Base-by-base conservation (phyloP, 2,888 invertebrate genomes). In the Leucophenga maculata region DNA sequence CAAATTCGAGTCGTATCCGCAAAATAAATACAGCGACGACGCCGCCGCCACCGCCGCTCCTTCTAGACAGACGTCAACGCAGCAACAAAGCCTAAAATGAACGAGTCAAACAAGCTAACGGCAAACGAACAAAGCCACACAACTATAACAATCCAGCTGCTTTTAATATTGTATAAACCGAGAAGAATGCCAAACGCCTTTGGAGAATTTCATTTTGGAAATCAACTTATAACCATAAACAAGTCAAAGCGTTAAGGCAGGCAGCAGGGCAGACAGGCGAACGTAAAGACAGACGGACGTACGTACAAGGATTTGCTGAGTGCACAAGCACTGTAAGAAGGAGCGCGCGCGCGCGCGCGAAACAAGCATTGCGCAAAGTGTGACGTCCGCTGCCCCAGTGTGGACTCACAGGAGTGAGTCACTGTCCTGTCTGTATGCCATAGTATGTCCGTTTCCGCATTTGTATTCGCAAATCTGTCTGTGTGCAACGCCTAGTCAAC, bases 181-280 rank as follows among this genome's bases (percentile, higher is more conserved):
- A 44, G 32, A 32, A 16, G 71, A 79, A 74, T 71, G 69, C 62
- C 46, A 64, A 64, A 46, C 62, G 74, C 70, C 71, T 72, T 77
- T 75, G 69, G 74, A 72, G 76, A 80, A 82, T 80, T 82, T 75
- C 71, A 76, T 79, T 80, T 80, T 68, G 74, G 73, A 79, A 75
- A 80, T 79, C 80, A 82, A 82, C 79, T 79, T 82, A 79, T 77
- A 80, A 75, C 77, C 82, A 79, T 82, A 82, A 80, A 82, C 79
- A 80, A 80, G 75, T 73, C 79, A 72, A 70, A 71, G 62, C 32
- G 59, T 18, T 31, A 44, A n/a, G 44, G 20, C n/a, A 20, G 22
- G 46, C 62, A 14, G 57, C 14, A 18, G 1, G 44, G 14, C n/a
- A 44, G 31, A 20, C 48, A 48, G 26, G 1, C 3, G 39, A n/a